A percentile compares a stretch with the other conserved stretches of the same genome.
These are phyloP conservation scores for Drosophila seclusa DNA, from an alignment of 2,888 invertebrate genomes.

Conservation along the genomic window DNA sequence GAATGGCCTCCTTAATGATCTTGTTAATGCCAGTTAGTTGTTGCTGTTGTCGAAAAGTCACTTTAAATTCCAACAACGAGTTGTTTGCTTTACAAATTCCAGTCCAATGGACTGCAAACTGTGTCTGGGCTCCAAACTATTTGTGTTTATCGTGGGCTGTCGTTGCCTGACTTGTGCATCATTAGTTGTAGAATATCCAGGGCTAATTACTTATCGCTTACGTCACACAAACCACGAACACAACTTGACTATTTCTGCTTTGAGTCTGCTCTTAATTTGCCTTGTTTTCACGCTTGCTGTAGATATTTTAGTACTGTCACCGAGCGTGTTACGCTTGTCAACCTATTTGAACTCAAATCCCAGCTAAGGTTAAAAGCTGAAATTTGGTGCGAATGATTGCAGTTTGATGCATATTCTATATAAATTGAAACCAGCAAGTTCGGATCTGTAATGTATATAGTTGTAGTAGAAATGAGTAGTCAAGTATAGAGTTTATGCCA, in stretches of 20 bases:
- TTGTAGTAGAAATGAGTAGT: not conserved
- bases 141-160: conserved; percentile 26
- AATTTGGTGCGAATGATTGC: not conserved
- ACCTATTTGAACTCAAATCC: not conserved
- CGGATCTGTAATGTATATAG: not conserved
- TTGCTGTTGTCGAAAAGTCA: conserved; percentile 28
- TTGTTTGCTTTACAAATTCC: conserved; percentile 45
- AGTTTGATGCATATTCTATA: not conserved
- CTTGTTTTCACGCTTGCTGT: not conserved
- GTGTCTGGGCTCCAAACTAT: conserved; percentile 1
- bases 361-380: not conserved
- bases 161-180: conserved; percentile 52
- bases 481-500: not conserved
- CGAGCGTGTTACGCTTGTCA: not conserved
- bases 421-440: too few species aligned
- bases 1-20: conserved; percentile 62
- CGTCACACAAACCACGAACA: conserved; percentile 11
- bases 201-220: conserved; percentile 50
- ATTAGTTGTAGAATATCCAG: conserved; percentile 38
- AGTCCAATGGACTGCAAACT: conserved; percentile 12
- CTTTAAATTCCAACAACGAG: conserved; percentile 51
- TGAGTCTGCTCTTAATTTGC: conserved; percentile 9
- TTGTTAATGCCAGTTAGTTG: conserved; percentile 51
- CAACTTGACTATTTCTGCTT: conserved; percentile 22
- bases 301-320: not conserved